These are phyloP conservation scores for Basileuterus tristriatus DNA, from an alignment of 2,797 vertebrate species.

Conservation along the genomic window DNA sequence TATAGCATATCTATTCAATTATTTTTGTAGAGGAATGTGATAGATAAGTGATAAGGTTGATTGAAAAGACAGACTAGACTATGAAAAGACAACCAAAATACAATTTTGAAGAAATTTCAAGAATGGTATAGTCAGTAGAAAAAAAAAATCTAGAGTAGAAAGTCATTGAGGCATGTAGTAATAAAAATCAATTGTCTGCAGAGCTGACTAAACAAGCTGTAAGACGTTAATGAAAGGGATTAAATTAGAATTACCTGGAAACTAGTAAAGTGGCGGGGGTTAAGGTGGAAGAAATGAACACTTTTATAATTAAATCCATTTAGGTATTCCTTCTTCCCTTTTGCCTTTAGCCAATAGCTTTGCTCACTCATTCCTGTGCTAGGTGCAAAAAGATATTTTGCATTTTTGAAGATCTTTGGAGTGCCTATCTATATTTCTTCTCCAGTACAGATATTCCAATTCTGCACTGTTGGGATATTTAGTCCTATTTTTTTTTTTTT, in stretches of 20 bases:
- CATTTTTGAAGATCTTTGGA: neutral
- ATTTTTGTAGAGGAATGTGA: neutral
- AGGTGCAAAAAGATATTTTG: neutral
- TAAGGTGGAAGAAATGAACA: neutral
- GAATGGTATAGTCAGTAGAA: neutral
- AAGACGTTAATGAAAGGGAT: slow-evolving; percentile 49
- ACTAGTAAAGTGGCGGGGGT: neutral
- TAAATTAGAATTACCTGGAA: slow-evolving; percentile 56
- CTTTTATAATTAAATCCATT: neutral
- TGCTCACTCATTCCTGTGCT: neutral
- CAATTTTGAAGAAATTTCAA: neutral
- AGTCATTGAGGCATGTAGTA: neutral
- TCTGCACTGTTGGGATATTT: neutral
- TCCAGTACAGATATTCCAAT: neutral
- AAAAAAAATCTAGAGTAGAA: neutral
- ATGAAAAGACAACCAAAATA: neutral
- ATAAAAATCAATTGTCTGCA: slow-evolving; percentile 60
- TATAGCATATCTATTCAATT: neutral
- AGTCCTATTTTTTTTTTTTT: neutral
- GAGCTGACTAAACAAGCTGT: slow-evolving; percentile 52
- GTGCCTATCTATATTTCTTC: neutral
- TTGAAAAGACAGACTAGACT: neutral
- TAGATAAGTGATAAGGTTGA: neutral
- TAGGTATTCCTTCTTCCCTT: neutral
- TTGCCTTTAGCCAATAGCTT: neutral